Evolutionary conservation across 1,140 invertebrate genomes (phyloP).

Genomic region (Dendroctonus ponderosae): DNA sequence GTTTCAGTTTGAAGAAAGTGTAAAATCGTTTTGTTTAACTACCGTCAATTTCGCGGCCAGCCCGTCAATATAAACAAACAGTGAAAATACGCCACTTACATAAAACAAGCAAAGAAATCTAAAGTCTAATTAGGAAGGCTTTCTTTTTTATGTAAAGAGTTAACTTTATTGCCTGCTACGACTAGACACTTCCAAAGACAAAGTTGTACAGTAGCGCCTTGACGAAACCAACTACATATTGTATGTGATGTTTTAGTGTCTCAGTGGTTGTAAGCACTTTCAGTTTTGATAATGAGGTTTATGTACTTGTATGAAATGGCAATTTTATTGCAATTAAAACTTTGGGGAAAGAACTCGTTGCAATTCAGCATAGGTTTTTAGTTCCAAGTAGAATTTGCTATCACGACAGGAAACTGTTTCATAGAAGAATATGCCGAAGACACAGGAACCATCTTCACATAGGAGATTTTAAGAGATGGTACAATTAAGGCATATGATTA

Average conservation of each 20-base stretch:
- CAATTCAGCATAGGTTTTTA: too few relatives aligned
- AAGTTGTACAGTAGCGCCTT: background rate
- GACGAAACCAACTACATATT: slow-evolving; percentile 3
- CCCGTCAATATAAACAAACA: background rate
- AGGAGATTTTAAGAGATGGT: too few relatives aligned
- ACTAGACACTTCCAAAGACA: background rate
- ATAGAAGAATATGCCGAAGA: too few relatives aligned
- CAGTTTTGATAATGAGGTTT: background rate
- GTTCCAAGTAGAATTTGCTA: too few relatives aligned
- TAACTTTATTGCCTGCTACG: background rate
- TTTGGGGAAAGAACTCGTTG: too few relatives aligned
- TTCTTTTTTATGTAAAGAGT: slow-evolving; percentile 11
- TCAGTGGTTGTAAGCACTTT: background rate
- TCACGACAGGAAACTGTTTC: too few relatives aligned
- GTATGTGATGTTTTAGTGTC: background rate
- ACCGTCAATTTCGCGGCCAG: background rate
- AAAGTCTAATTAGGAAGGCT: slow-evolving; percentile 5
- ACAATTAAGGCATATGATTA: too few relatives aligned
- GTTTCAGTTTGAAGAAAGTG: slow-evolving; percentile 12
- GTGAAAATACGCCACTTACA: slow-evolving; percentile 3
- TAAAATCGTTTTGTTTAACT: background rate
- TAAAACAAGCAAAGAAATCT: slow-evolving; percentile 2
- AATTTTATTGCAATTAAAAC: background rate
- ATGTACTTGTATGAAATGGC: background rate
- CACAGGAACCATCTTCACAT: too few relatives aligned